Percentiles rank a stretch among this genome's conserved stretches.
phyloP scores from a whole-genome alignment of 2,113 vertebrate genomes.

The Felis chaus region DNA sequence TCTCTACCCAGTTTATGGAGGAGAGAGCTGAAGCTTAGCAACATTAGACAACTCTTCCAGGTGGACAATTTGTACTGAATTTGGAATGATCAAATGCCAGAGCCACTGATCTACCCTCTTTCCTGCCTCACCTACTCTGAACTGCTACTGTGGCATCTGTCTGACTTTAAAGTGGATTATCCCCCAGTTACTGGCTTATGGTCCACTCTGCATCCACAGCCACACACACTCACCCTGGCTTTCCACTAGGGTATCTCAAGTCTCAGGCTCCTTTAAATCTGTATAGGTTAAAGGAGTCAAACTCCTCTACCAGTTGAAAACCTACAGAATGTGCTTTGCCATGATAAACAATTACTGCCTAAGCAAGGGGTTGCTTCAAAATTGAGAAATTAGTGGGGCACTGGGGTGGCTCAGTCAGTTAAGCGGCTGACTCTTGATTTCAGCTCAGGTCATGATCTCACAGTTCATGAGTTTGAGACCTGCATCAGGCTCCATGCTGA shows the following conservation, averaged over 20 bases:
- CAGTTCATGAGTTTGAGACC: too few species aligned
- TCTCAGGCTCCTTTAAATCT: not conserved
- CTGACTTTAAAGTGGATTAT: not conserved
- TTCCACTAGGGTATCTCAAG: not conserved
- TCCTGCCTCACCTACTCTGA: not conserved
- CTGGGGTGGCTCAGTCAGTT: too few species aligned
- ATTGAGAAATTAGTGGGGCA: too few species aligned
- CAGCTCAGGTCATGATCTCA: too few species aligned
- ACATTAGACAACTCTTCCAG: not conserved
- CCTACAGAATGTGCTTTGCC: not conserved
- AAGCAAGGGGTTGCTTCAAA: not conserved
- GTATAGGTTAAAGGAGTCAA: not conserved
- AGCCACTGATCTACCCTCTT: not conserved
- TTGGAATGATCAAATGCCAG: not conserved
- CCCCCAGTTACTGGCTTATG: not conserved
- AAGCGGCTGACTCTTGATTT: too few species aligned
- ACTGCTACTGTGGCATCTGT: not conserved
- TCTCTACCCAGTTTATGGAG: not conserved
- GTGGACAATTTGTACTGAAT: not conserved
- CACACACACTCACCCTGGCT: not conserved
- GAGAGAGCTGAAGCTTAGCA: not conserved
- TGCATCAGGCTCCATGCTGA: too few species aligned
- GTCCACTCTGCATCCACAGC: not conserved
- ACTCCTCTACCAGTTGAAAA: not conserved
- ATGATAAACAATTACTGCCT: fast-evolving